Evolutionary conservation across 2,888 invertebrate species (phyloP).

Genomic region (Hyppa rectilinea): DNA sequence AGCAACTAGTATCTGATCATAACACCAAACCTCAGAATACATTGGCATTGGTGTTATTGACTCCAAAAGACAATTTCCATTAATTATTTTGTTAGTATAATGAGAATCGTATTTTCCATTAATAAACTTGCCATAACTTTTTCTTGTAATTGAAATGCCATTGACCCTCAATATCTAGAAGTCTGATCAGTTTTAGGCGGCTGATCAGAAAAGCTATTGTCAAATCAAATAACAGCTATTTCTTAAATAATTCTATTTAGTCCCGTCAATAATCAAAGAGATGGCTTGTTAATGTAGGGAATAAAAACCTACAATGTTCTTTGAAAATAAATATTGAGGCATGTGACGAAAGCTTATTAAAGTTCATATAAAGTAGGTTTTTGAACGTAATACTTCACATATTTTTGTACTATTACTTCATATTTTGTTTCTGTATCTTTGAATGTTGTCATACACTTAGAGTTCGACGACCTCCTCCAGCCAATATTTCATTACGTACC

Average conservation of each 20-base stretch:
- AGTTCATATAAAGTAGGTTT: conserved; percentile 9
- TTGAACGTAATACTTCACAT: conserved; percentile 5
- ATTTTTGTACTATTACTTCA: conserved; percentile 3
- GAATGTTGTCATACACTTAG: conserved; percentile 1
- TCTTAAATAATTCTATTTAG: conserved; percentile 2
- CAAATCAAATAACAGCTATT: conserved; percentile 10
- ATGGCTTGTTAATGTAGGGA: not conserved
- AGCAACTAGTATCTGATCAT: not conserved
- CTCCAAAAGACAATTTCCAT: conserved; percentile 12
- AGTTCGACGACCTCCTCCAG: conserved; percentile 45
- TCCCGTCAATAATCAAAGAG: conserved; percentile 6
- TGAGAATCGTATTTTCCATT: conserved; percentile 24
- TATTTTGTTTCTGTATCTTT: not conserved
- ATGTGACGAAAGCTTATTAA: conserved; percentile 19
- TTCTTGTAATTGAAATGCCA: conserved; percentile 7
- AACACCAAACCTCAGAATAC: conserved; percentile 9
- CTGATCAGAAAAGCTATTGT: not conserved
- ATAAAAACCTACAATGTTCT: not conserved
- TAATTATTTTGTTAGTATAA: conserved; percentile 19
- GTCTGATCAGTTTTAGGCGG: not conserved
- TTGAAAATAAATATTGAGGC: not conserved
- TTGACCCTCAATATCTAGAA: conserved; percentile 5
- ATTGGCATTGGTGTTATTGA: conserved; percentile 24
- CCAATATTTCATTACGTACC: conserved; percentile 9
- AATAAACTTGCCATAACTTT: conserved; percentile 10